phyloP scores from a whole-genome alignment of 2,113 vertebrate genomes.

The Coptodon rendalli region DNA sequence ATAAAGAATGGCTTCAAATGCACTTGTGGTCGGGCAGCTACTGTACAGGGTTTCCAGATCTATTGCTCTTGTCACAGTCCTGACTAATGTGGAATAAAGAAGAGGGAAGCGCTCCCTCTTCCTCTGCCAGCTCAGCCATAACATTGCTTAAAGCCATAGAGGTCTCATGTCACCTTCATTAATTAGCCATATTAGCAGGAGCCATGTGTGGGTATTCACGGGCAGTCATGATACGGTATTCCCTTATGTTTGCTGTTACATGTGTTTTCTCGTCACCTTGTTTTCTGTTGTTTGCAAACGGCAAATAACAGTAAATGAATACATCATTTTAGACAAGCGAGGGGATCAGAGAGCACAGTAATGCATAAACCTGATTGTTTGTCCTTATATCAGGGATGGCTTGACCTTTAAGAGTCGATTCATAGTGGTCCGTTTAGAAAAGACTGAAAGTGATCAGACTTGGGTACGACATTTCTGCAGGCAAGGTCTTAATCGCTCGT shows the following conservation, averaged over 20 bases:
- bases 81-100: conserved; percentile 46
- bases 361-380: not conserved
- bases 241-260: not conserved
- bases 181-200: conserved; percentile 53
- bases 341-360: not conserved
- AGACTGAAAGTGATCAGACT: conserved; percentile 21
- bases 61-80: not conserved
- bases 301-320: not conserved
- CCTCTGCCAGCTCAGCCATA: conserved; percentile 24
- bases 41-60: not conserved
- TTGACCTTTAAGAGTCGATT: conserved; percentile 50
- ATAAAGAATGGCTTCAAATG: conserved; percentile 1
- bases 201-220: not conserved
- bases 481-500: conserved; percentile 14
- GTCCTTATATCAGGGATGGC: conserved; percentile 1
- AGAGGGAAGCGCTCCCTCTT: conserved; percentile 1
- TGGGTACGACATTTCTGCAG: not conserved
- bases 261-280: not conserved
- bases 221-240: not conserved
- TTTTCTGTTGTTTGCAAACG: not conserved
- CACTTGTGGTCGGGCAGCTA: not conserved
- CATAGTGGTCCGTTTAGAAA: conserved; percentile 20
- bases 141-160: conserved; percentile 28
- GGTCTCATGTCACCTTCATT: conserved; percentile 38
- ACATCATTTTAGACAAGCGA: not conserved